Conservation (phyloP, 2,888 invertebrate genomes). For the Chymomyza procnemis region DNA sequence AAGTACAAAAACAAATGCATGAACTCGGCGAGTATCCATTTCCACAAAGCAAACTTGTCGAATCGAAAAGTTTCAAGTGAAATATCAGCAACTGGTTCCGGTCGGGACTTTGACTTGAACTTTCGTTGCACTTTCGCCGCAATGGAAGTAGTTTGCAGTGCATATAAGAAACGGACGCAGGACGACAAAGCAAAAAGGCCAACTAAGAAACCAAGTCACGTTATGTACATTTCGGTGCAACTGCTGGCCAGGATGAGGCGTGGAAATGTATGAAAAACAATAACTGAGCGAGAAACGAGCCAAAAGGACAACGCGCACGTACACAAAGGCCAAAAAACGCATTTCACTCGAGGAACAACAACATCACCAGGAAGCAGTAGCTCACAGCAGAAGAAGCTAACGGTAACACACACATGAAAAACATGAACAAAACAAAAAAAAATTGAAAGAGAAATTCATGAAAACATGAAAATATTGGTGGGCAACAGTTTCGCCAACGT, state of each 20-base stretch:
- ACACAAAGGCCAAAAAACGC: slow-evolving; percentile 71
- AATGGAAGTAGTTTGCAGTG: slow-evolving; percentile 5
- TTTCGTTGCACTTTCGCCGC: slow-evolving; percentile 45
- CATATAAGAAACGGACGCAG: neutral
- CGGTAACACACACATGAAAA: slow-evolving; percentile 4
- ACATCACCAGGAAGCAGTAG: slow-evolving; percentile 11
- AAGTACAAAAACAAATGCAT: slow-evolving; percentile 3
- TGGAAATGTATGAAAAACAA: slow-evolving; percentile 50
- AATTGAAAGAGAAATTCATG: neutral
- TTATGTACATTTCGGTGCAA: slow-evolving; percentile 70
- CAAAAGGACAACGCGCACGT: slow-evolving; percentile 59
- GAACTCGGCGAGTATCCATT: slow-evolving; percentile 49
- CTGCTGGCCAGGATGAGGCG: neutral
- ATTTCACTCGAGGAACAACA: slow-evolving; percentile 47
- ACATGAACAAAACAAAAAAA: slow-evolving; percentile 44
- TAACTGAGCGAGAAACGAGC: slow-evolving; percentile 28
- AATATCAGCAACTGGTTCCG: slow-evolving; percentile 45
- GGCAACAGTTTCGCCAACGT: slow-evolving; percentile 75
- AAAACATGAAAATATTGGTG: slow-evolving; percentile 66
- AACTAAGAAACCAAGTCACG: slow-evolving; percentile 73
- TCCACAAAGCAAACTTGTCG: slow-evolving; percentile 67
- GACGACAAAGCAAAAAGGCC: slow-evolving; percentile 17
- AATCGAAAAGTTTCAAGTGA: slow-evolving; percentile 68
- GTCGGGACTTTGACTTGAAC: neutral
- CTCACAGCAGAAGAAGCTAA: slow-evolving; percentile 13